Evolutionary conservation across 2,113 vertebrate species (phyloP).

Genomic region (Lepus timidus): DNA sequence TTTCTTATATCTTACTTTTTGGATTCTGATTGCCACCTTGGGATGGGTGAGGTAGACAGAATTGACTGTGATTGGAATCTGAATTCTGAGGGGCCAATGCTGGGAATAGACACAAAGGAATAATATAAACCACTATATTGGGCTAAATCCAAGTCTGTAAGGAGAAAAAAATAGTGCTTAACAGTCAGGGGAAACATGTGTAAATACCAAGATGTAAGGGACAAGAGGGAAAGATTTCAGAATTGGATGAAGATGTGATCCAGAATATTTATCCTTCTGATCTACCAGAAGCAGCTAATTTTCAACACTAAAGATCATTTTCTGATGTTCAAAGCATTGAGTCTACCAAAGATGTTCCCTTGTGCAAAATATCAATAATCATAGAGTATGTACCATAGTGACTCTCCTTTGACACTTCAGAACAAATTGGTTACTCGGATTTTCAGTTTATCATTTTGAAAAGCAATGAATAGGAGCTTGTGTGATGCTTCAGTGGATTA

Average conservation of each 20-base stretch:
- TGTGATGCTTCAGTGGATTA: not conserved
- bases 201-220: not conserved
- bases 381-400: not conserved
- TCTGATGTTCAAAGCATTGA: not conserved
- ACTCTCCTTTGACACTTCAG: not conserved
- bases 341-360: not conserved
- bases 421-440: not conserved
- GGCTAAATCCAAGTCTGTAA: not conserved
- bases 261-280: not conserved
- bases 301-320: not conserved
- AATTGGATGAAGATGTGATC: not conserved
- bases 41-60: not conserved
- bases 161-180: not conserved
- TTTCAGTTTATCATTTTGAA: not conserved
- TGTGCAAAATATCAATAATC: not conserved
- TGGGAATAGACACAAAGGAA: not conserved
- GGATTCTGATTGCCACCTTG: not conserved
- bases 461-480: not conserved
- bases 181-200: not conserved
- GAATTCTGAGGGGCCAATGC: not conserved
- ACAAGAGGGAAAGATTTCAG: slow-evolving; percentile 21
- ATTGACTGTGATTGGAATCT: not conserved
- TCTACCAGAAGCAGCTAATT: not conserved
- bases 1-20: not conserved
- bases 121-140: not conserved